These are phyloP conservation scores for Meriones unguiculatus DNA, from an alignment of 2,113 vertebrate species.

Conservation along the genomic window DNA sequence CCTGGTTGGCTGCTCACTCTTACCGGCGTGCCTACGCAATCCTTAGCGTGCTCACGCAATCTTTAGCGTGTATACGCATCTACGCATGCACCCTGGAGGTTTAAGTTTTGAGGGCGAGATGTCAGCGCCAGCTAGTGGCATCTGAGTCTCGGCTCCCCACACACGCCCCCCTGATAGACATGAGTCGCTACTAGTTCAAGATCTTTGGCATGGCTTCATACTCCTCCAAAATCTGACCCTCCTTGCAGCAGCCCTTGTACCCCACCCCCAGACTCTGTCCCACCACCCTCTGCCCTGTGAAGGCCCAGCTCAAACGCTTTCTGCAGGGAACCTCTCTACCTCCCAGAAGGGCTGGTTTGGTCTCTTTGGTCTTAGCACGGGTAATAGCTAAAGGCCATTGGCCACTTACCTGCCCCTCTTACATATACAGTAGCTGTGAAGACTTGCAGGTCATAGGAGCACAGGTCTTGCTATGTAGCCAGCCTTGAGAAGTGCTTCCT, in stretches of 20 bases:
- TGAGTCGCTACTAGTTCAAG: not conserved
- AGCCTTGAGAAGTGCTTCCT: not conserved
- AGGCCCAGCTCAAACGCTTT: not conserved
- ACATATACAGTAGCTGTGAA: not conserved
- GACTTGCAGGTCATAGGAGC: not conserved
- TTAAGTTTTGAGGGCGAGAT: too few species aligned
- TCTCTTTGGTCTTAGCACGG: not conserved
- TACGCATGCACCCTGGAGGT: too few species aligned
- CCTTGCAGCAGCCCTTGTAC: too few species aligned
- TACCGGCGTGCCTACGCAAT: too few species aligned
- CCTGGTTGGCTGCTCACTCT: too few species aligned
- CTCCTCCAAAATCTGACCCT: not conserved
- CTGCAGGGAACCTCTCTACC: not conserved
- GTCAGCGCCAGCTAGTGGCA: too few species aligned
- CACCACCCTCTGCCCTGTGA: too few species aligned
- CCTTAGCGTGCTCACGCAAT: too few species aligned
- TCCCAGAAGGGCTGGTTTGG: not conserved
- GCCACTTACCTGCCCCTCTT: not conserved
- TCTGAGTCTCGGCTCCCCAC: too few species aligned
- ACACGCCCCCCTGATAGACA: not conserved
- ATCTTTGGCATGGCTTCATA: not conserved
- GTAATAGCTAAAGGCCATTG: not conserved
- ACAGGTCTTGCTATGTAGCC: not conserved
- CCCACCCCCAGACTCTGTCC: not conserved
- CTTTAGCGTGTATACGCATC: too few species aligned